phyloP scores from a whole-genome alignment of 2,888 invertebrate species.

The Xylota segnis region DNA sequence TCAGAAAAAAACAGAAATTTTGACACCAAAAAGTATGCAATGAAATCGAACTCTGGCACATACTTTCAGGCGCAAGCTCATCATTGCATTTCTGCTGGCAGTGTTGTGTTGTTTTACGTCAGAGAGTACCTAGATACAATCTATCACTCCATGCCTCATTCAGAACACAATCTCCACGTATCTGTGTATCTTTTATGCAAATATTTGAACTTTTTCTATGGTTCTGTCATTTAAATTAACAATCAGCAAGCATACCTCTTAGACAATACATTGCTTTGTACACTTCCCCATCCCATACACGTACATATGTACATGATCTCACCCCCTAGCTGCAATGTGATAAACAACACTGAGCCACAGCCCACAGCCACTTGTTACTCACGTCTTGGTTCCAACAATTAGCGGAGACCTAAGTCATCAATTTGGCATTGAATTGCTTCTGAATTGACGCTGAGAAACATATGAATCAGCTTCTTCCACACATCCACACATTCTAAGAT shows the following conservation, averaged over 20 bases:
- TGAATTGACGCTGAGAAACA: conserved; percentile 60
- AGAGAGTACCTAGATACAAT: too few relatives aligned
- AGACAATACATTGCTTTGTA: conserved; percentile 49
- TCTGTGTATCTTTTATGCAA: conserved; percentile 21
- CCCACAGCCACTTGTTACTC: conserved; percentile 58
- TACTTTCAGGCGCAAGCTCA: too few relatives aligned
- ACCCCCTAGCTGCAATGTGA: conserved; percentile 8
- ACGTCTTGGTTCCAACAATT: conserved; percentile 64
- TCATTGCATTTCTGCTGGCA: too few relatives aligned
- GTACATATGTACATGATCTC: conserved; percentile 45
- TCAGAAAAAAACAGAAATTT: too few relatives aligned
- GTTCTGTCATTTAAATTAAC: conserved; percentile 30
- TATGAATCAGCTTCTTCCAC: conserved; percentile 63
- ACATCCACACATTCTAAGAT: conserved; percentile 17
- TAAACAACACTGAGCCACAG: conserved; percentile 33
- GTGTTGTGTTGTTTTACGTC: too few relatives aligned
- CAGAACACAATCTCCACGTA: conserved; percentile 15
- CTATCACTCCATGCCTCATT: conserved; percentile 9
- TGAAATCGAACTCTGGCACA: too few relatives aligned
- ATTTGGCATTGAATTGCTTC: conserved; percentile 61
- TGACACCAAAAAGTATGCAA: too few relatives aligned
- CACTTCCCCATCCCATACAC: conserved; percentile 22
- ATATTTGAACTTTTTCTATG: background rate
- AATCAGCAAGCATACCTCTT: conserved; percentile 29
- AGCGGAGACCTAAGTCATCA: conserved; percentile 61